phyloP scores from a whole-genome alignment of 2,888 invertebrate genomes.

The Stegophylla sp. region DNA sequence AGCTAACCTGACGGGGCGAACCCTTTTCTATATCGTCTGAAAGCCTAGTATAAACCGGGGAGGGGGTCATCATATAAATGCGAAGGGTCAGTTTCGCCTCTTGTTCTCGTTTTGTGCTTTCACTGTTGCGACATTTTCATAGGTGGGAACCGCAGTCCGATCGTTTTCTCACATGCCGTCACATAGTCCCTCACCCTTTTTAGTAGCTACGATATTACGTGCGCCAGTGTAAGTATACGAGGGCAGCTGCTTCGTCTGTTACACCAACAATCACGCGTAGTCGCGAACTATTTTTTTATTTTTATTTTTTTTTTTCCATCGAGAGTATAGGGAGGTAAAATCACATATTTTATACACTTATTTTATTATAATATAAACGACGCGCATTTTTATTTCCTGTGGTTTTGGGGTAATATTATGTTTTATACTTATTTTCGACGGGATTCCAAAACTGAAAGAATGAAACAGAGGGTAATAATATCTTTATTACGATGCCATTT shows the following conservation, averaged over 20 bases:
- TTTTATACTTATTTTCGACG: conserved; percentile 18
- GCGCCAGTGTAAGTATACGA: neutral
- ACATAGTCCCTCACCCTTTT: conserved; percentile 56
- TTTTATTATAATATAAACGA: neutral
- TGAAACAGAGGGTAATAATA: too few relatives aligned
- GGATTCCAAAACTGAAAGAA: too few relatives aligned
- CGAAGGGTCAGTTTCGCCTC: conserved; percentile 52
- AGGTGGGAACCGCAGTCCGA: conserved; percentile 56
- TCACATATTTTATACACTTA: neutral
- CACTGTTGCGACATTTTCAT: conserved; percentile 57
- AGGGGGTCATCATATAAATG: neutral
- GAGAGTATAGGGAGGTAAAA: conserved; percentile 10
- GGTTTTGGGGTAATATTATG: neutral
- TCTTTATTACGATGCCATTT: too few relatives aligned
- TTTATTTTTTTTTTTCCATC: conserved; percentile 31
- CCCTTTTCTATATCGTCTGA: conserved; percentile 1
- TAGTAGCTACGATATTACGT: conserved; percentile 18
- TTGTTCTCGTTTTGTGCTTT: conserved; percentile 29
- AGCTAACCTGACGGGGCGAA: neutral
- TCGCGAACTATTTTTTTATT: conserved; percentile 31
- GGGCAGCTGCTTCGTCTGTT: conserved; percentile 50
- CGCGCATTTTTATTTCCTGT: conserved; percentile 1
- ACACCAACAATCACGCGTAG: conserved; percentile 37
- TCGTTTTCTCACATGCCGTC: conserved; percentile 57
- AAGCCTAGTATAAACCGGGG: neutral